phyloP scores from a whole-genome alignment of 2,888 invertebrate genomes.

The Aricia artaxerxes region DNA sequence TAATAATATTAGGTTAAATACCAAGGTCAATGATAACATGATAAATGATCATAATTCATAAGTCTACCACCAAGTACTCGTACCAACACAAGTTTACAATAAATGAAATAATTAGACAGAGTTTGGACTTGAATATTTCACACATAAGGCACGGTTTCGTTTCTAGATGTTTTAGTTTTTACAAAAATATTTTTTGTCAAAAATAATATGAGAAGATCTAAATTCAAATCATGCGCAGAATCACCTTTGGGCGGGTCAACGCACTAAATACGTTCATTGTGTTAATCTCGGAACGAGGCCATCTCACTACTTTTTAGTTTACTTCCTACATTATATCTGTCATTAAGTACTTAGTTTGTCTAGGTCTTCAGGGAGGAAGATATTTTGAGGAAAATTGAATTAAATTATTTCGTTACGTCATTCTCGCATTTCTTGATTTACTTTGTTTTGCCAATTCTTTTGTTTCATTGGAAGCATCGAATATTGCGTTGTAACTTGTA shows the following conservation, averaged over 20 bases:
- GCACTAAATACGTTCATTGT: conserved; percentile 19
- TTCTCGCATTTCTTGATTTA: not conserved
- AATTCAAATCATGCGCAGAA: conserved; percentile 15
- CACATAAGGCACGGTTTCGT: not conserved
- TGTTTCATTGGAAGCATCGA: not conserved
- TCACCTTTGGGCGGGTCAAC: conserved; percentile 8
- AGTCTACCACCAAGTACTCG: not conserved
- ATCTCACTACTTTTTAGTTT: not conserved
- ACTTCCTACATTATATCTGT: conserved; percentile 9
- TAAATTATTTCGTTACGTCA: not conserved
- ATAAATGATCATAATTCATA: not conserved
- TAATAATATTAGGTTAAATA: not conserved
- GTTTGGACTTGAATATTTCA: not conserved
- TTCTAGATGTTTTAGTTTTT: not conserved
- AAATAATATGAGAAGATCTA: conserved; percentile 15
- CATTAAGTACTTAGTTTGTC: not conserved
- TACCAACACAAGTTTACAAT: not conserved
- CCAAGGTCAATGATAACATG: not conserved
- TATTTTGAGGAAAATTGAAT: not conserved
- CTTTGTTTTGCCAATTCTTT: not conserved
- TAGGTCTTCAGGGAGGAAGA: not conserved
- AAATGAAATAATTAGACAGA: not conserved
- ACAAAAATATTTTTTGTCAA: not conserved
- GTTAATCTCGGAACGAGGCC: conserved; percentile 28
- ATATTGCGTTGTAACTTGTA: not conserved